These are phyloP conservation scores for Cercocebus atys DNA, from an alignment of 2,113 vertebrate genomes.

Conservation along the genomic window DNA sequence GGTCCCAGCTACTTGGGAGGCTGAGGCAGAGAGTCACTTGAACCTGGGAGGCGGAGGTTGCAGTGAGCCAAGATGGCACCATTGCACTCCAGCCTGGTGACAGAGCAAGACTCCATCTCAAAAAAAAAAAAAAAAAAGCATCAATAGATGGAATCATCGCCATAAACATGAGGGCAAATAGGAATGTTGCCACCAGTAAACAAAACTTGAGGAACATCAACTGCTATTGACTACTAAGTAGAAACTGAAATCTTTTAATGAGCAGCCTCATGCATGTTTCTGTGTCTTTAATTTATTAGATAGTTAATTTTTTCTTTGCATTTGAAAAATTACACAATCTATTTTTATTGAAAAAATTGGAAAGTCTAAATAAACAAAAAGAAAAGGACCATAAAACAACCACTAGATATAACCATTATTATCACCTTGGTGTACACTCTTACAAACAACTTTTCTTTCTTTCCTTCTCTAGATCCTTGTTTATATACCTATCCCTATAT, in stretches of 20 bases:
- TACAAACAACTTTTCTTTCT: neutral
- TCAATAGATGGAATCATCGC: slow-evolving; percentile 94
- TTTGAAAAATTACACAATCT: neutral
- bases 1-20: too few species aligned
- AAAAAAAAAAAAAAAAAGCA: slow-evolving; percentile 84
- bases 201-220: slow-evolving; percentile 87
- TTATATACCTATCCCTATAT: neutral
- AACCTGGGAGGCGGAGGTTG: too few species aligned
- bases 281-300: neutral
- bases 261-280: neutral
- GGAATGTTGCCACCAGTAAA: slow-evolving; percentile 95
- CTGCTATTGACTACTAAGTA: slow-evolving; percentile 21
- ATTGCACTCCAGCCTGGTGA: too few species aligned
- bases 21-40: too few species aligned
- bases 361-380: slow-evolving; percentile 3
- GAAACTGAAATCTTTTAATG: neutral
- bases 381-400: neutral
- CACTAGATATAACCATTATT: neutral
- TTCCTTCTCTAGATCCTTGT: neutral
- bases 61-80: too few species aligned
- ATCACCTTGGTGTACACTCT: neutral
- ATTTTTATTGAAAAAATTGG: neutral
- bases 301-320: neutral
- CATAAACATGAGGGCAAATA: slow-evolving; percentile 94
- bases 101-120: too few species aligned